Evolutionary conservation across 2,797 vertebrate genomes (phyloP).

Genomic region (Rhinophrynus dorsalis): DNA sequence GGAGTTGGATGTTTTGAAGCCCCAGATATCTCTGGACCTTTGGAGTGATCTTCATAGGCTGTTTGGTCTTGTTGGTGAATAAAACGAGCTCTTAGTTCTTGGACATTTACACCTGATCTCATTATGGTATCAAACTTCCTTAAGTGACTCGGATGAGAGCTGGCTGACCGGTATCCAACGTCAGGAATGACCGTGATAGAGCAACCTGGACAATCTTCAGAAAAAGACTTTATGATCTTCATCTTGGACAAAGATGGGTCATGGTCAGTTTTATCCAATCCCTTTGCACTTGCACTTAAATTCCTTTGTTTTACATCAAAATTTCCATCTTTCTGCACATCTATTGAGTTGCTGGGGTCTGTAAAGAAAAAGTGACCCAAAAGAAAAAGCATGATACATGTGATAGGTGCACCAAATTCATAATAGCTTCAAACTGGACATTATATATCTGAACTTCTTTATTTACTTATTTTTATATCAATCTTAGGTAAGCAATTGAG

Average conservation of each 20-base stretch:
- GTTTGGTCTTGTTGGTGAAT: slow-evolving; percentile 26
- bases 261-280: not conserved
- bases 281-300: not conserved
- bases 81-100: slow-evolving; percentile 52
- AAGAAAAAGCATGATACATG: too few species aligned
- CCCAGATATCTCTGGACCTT: not conserved
- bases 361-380: not conserved
- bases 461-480: too few species aligned
- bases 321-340: not conserved
- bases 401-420: too few species aligned
- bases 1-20: not conserved
- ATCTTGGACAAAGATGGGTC: slow-evolving; percentile 6
- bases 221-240: slow-evolving; percentile 34
- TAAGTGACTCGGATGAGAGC: slow-evolving; percentile 20
- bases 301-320: not conserved
- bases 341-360: slow-evolving; percentile 12
- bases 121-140: slow-evolving; percentile 53
- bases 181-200: slow-evolving; percentile 22
- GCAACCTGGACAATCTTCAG: slow-evolving; percentile 22
- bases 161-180: not conserved
- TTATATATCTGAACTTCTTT: too few species aligned
- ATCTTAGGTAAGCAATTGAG: too few species aligned
- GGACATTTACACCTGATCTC: slow-evolving; percentile 50
- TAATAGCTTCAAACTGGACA: too few species aligned
- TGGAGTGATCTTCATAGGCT: slow-evolving; percentile 17